Base-by-base conservation (phyloP, 1,140 invertebrate genomes). In the Pseudomyrmex dendroicus region DNA sequence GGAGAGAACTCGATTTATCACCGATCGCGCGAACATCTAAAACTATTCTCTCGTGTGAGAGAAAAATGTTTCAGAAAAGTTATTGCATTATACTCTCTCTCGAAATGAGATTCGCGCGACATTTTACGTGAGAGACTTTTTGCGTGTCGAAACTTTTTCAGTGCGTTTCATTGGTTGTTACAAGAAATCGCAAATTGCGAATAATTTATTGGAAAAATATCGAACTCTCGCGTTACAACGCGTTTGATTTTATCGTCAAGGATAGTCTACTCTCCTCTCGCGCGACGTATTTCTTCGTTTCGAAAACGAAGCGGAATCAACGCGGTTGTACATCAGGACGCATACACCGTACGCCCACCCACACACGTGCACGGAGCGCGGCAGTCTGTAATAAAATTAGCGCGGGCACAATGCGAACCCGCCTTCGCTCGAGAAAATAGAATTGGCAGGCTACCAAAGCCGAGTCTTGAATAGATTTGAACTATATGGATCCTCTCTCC, bases 361-460 rank as follows among this genome's bases (percentile, higher is more conserved):
- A 82, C 86, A 77, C 85, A 66, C 68, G 22, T 13, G 57, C 70
- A 62, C 73, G 35, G 50, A 70, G 67, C 66, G 52, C 17, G 73
- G 82, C 64, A 90, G 86, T 89, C 87, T 73, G 90, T 90, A 92
- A 92, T 91, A 85, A 91, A 93, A 94, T 93, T 93, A 93, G 92
- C 91, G 85, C 89, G 77, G 90, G 85, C 84, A 94, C 91, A 93
- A 93, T 93, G 90, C 89, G 90, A 90, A 86, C 90, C 92, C 91
- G 91, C 92, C 92, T 93, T 93, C 91, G 89, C 90, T 84, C 88
- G 90, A 90, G 87, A 92, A 93, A 94, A 93, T 94, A 94, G 93
- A 93, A 86, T 92, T 94, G 93, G 93, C 93, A 90, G 25, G 20
- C 7, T 80, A 91, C 92, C 93, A 93, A 91, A 92, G 73, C 84